Evolutionary conservation across 2,113 vertebrate species (phyloP).

Genomic region (Atractosteus spatula): DNA sequence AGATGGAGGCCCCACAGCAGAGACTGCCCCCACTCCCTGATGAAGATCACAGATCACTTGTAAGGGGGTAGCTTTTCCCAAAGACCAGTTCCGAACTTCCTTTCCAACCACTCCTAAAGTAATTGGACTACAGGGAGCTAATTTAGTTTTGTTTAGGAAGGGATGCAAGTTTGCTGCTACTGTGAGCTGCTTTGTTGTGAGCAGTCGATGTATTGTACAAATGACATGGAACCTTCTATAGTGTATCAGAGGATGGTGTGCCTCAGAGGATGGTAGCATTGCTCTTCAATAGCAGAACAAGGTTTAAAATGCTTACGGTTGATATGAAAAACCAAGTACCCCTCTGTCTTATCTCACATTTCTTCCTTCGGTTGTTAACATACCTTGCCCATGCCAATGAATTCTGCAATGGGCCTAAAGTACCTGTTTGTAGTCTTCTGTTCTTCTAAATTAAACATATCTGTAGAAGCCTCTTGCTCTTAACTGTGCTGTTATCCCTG

Average conservation of each 20-base stretch:
- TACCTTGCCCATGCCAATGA: too few relatives aligned
- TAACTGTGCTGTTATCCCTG: too few relatives aligned
- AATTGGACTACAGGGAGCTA: constrained; percentile 26
- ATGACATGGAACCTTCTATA: background rate
- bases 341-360: too few relatives aligned
- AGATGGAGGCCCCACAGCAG: background rate
- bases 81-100: background rate
- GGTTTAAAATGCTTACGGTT: too few relatives aligned
- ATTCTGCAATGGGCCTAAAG: too few relatives aligned
- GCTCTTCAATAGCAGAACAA: too few relatives aligned
- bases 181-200: constrained; percentile 10
- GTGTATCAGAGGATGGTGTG: background rate
- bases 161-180: constrained; percentile 10
- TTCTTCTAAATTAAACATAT: too few relatives aligned
- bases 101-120: background rate
- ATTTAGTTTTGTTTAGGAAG: constrained; percentile 19
- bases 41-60: constrained; percentile 17
- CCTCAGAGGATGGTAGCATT: background rate
- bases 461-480: too few relatives aligned
- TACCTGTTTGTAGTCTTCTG: too few relatives aligned
- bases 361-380: too few relatives aligned
- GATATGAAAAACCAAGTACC: too few relatives aligned
- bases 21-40: background rate
- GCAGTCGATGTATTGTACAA: background rate
- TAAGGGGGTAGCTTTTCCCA: constrained; percentile 3